Percentiles rank a stretch among this genome's conserved stretches.
phyloP scores from a whole-genome alignment of 2,113 vertebrate species.

The Ophiodon elongatus region DNA sequence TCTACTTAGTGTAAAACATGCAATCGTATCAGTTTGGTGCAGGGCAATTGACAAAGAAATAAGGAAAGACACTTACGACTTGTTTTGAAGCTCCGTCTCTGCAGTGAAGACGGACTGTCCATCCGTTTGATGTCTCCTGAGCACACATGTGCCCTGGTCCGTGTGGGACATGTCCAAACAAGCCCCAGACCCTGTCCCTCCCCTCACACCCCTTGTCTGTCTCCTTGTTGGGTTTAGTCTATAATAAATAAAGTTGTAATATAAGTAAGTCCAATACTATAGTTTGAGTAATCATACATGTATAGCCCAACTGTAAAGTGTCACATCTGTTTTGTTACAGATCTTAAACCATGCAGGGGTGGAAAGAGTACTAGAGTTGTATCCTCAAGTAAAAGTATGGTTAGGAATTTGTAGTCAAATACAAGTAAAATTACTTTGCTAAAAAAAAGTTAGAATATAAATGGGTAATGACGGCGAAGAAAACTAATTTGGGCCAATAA shows the following conservation, averaged over 20 bases:
- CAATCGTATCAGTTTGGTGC: neutral
- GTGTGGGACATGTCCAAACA: constrained; percentile 58
- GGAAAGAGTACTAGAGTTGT: neutral
- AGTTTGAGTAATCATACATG: neutral
- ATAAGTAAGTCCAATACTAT: neutral
- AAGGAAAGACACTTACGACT: constrained; percentile 31
- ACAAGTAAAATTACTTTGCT: neutral
- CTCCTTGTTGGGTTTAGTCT: neutral
- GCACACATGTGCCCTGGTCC: neutral
- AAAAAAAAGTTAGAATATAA: too few species aligned
- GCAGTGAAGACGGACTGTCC: neutral
- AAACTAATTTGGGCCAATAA: neutral
- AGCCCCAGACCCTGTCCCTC: neutral
- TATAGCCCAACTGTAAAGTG: neutral
- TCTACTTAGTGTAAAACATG: too few species aligned
- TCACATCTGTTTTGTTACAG: neutral
- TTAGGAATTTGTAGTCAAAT: neutral
- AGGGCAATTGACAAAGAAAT: neutral
- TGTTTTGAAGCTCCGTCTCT: neutral
- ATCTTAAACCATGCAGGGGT: neutral
- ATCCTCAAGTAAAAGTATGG: neutral
- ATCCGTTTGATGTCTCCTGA: neutral
- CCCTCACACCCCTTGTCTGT: neutral
- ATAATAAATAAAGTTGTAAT: neutral
- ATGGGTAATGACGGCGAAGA: neutral